phyloP scores from a whole-genome alignment of 1,140 invertebrate species.

The Lethocerus indicus region DNA sequence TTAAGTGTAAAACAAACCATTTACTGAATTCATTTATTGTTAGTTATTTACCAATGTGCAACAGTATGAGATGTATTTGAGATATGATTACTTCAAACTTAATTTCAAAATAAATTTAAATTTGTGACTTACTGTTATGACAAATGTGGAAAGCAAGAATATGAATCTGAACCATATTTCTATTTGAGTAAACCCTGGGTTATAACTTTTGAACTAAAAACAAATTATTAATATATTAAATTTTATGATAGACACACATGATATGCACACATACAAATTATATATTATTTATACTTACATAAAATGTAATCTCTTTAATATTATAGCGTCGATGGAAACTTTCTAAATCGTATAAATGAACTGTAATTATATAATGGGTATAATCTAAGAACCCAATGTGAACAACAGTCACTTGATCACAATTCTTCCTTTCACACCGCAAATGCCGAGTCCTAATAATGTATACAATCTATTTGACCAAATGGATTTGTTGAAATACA shows the following conservation, averaged over 20 bases:
- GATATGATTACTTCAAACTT: too few species aligned
- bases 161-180: conserved; percentile 94
- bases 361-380: conserved; percentile 68
- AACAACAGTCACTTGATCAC: conserved; percentile 73
- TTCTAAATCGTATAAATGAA: conserved; percentile 69
- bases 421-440: conserved; percentile 60
- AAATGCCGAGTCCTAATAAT: conserved; percentile 54
- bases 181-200: conserved; percentile 86
- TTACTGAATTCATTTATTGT: too few species aligned
- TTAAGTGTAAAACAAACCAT: too few species aligned
- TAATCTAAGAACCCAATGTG: conserved; percentile 84
- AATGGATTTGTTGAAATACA: conserved; percentile 1
- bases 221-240: conserved; percentile 3
- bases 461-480: conserved; percentile 4
- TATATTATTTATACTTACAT: conserved; percentile 60
- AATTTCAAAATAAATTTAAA: not conserved
- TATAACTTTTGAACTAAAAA: conserved; percentile 88
- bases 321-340: conserved; percentile 66
- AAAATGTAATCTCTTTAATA: conserved; percentile 72
- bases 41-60: too few species aligned
- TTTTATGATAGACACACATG: not conserved
- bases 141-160: conserved; percentile 74
- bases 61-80: too few species aligned
- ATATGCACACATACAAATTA: not conserved
- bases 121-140: conserved; percentile 59